Evolutionary conservation across 2,113 vertebrate genomes (phyloP).

Genomic region (Alligator sinensis): DNA sequence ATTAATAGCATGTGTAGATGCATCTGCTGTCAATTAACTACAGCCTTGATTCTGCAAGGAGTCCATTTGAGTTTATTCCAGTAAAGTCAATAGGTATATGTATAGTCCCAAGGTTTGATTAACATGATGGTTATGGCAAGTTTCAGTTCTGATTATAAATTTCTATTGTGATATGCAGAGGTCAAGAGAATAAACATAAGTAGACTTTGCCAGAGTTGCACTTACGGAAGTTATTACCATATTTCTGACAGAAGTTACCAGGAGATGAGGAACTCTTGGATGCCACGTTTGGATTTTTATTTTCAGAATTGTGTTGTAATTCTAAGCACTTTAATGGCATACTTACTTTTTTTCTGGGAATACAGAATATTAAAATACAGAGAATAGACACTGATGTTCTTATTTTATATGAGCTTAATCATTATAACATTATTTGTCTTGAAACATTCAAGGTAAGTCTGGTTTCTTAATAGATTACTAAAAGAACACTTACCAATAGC

Average conservation of each 20-base stretch:
- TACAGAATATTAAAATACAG: not conserved
- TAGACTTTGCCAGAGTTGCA: not conserved
- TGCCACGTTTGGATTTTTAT: not conserved
- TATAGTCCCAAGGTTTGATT: not conserved
- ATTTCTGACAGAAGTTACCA: not conserved
- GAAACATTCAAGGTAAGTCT: not conserved
- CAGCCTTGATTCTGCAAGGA: not conserved
- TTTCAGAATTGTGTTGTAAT: not conserved
- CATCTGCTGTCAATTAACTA: no score
- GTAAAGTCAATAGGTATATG: not conserved
- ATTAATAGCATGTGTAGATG: no score
- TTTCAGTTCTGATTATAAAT: not conserved
- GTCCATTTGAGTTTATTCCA: not conserved
- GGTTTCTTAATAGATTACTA: not conserved
- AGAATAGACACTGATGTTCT: not conserved
- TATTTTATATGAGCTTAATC: not conserved
- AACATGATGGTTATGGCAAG: not conserved
- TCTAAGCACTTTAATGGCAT: not conserved
- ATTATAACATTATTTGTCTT: not conserved
- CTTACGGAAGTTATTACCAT: not conserved
- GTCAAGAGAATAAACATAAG: not conserved
- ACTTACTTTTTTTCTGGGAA: accelerated
- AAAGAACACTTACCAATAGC: not conserved
- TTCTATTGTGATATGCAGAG: not conserved
- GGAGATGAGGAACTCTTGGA: not conserved